Evolutionary conservation across 2,113 vertebrate genomes (phyloP).

Genomic region (Macroglossus sobrinus): DNA sequence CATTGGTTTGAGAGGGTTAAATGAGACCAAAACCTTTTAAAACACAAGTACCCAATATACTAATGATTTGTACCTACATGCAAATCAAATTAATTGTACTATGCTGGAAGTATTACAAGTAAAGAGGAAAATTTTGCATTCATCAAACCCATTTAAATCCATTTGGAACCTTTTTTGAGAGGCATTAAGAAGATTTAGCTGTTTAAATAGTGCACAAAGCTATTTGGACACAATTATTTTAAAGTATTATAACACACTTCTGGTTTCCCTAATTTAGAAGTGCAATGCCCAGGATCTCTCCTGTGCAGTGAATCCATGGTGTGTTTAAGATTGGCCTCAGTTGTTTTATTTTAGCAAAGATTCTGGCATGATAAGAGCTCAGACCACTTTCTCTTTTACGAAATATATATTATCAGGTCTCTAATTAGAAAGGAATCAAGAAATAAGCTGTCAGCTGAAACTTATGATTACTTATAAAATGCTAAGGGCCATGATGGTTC

Average conservation of each 20-base stretch:
- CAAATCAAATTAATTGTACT: slow-evolving; percentile 82
- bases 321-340: slow-evolving; percentile 42
- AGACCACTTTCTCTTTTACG: slow-evolving; percentile 38
- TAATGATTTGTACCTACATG: slow-evolving; percentile 77
- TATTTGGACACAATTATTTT: slow-evolving; percentile 81
- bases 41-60: slow-evolving; percentile 68
- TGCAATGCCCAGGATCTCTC: slow-evolving; percentile 27
- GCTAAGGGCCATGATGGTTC: slow-evolving; percentile 46
- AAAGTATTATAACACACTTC: slow-evolving; percentile 76
- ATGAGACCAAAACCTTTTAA: slow-evolving; percentile 64
- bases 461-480: slow-evolving; percentile 55
- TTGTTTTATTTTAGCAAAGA: slow-evolving; percentile 60
- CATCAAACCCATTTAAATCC: slow-evolving; percentile 78
- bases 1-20: slow-evolving; percentile 68
- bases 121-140: slow-evolving; percentile 76
- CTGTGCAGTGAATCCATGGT: neutral
- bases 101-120: slow-evolving; percentile 80
- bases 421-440: slow-evolving; percentile 73
- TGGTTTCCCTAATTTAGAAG: slow-evolving; percentile 63
- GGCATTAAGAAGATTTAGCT: slow-evolving; percentile 80
- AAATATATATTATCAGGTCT: slow-evolving; percentile 65
- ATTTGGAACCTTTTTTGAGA: slow-evolving; percentile 75
- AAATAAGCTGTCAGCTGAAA: slow-evolving; percentile 61
- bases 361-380: slow-evolving; percentile 47
- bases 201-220: slow-evolving; percentile 73